Conservation (phyloP, 2,113 vertebrate species). For the Sebastes fasciatus region DNA sequence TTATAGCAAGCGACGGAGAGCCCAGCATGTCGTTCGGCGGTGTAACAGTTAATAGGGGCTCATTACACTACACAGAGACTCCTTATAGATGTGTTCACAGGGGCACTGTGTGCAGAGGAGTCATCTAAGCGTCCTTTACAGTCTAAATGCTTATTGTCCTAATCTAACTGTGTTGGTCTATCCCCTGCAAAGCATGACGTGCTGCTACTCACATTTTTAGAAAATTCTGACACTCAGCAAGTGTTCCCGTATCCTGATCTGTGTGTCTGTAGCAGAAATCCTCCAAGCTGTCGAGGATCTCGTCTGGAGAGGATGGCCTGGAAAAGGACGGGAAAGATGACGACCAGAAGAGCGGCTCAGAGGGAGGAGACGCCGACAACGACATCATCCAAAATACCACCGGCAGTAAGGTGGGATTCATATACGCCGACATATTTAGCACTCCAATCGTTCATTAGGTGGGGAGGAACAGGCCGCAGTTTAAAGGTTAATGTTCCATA, state of each 20-base stretch:
- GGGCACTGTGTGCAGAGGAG: neutral
- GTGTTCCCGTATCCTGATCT: neutral
- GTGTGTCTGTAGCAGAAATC: conserved; percentile 86
- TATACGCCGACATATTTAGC: neutral
- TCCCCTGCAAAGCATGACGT: neutral
- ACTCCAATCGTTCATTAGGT: neutral
- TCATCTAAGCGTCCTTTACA: neutral
- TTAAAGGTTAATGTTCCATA: neutral
- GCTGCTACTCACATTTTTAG: neutral
- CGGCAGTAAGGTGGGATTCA: conserved; percentile 90
- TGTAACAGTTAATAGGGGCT: too few species aligned
- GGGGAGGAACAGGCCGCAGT: too few species aligned
- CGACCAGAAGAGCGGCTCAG: conserved; percentile 94
- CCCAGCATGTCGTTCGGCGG: too few species aligned
- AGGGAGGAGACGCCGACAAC: conserved; percentile 91
- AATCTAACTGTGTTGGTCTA: neutral
- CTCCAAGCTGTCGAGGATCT: conserved; percentile 94
- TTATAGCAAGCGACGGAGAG: too few species aligned
- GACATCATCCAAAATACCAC: conserved; percentile 92
- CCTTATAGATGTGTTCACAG: neutral
- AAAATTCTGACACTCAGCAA: neutral
- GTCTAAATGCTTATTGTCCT: neutral
- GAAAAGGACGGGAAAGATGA: conserved; percentile 96
- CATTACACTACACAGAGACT: too few species aligned
- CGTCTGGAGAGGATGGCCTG: conserved; percentile 90